These are phyloP conservation scores for Pediacus dermestoides DNA, from an alignment of 2,888 invertebrate genomes.

Conservation along the genomic window DNA sequence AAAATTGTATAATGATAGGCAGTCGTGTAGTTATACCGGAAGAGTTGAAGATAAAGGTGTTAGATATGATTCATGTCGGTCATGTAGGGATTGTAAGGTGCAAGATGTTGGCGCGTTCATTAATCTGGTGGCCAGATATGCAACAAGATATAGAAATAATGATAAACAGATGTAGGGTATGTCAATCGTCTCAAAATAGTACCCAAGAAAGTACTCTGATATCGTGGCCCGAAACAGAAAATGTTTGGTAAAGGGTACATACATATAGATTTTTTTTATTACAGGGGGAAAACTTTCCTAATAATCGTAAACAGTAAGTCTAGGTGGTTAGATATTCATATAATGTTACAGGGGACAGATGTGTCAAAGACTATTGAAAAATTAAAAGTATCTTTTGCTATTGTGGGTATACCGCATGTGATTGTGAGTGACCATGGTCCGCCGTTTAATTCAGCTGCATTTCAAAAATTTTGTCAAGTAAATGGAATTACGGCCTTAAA, in stretches of 20 bases:
- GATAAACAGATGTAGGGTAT: constrained; percentile 4
- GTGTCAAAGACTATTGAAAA: background rate
- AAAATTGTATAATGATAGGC: constrained; percentile 9
- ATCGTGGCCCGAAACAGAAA: constrained; percentile 12
- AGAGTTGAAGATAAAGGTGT: constrained; percentile 7
- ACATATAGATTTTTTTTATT: constrained; percentile 13
- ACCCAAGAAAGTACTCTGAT: background rate
- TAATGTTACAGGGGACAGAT: background rate
- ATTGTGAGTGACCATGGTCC: background rate
- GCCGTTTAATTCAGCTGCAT: background rate
- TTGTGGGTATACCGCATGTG: background rate
- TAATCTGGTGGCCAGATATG: constrained; percentile 12
- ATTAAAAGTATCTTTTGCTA: background rate
- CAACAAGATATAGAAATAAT: constrained; percentile 10
- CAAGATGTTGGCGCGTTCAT: constrained; percentile 15
- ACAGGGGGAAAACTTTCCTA: constrained; percentile 3
- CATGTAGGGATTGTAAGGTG: constrained; percentile 11
- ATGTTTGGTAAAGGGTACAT: constrained; percentile 10
- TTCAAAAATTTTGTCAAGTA: constrained; percentile 1
- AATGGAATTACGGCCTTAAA: background rate
- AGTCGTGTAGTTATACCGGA: constrained; percentile 9
- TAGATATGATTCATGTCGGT: constrained; percentile 11
- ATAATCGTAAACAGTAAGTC: constrained; percentile 12
- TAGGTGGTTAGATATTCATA: constrained; percentile 1
- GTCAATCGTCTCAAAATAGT: constrained; percentile 11